These are phyloP conservation scores for Drosophila mayaguana DNA, from an alignment of 2,888 invertebrate species.

Conservation along the genomic window DNA sequence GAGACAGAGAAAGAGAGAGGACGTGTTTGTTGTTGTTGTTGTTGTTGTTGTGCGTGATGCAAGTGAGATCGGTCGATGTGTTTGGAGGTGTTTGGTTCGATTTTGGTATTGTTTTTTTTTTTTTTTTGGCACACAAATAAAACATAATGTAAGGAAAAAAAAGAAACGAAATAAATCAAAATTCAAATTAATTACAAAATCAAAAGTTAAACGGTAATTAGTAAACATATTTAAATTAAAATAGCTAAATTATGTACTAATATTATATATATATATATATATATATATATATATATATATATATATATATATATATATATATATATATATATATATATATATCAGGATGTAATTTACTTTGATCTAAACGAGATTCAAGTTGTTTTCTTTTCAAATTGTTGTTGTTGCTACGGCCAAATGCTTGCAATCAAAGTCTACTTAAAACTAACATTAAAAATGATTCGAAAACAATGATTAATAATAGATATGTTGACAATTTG, in stretches of 20 bases:
- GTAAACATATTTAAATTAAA: conserved; percentile 38
- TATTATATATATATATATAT: conserved; percentile 12
- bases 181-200: conserved; percentile 75
- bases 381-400: not conserved
- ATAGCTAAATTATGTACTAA: conserved; percentile 22
- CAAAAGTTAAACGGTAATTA: conserved; percentile 47
- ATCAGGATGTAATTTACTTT: conserved; percentile 20
- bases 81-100: conserved; percentile 40
- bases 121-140: conserved; percentile 61
- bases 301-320: conserved; percentile 13
- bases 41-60: conserved; percentile 49
- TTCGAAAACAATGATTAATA: conserved; percentile 28
- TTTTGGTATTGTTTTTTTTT: conserved; percentile 45
- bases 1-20: conserved; percentile 38
- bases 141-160: conserved; percentile 73
- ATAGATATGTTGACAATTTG: conserved; percentile 25
- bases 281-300: conserved; percentile 13
- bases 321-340: conserved; percentile 9
- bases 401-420: conserved; percentile 35
- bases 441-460: conserved; percentile 49
- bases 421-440: conserved; percentile 48
- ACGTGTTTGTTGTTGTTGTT: conserved; percentile 36
- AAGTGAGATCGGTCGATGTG: conserved; percentile 43
- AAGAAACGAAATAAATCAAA: conserved; percentile 66
- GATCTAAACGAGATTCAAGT: conserved; percentile 6